A percentile compares a stretch with the other conserved stretches of the same genome.
Conservation (phyloP, 2,888 invertebrate genomes). For the Balanococcus diminutus region DNA sequence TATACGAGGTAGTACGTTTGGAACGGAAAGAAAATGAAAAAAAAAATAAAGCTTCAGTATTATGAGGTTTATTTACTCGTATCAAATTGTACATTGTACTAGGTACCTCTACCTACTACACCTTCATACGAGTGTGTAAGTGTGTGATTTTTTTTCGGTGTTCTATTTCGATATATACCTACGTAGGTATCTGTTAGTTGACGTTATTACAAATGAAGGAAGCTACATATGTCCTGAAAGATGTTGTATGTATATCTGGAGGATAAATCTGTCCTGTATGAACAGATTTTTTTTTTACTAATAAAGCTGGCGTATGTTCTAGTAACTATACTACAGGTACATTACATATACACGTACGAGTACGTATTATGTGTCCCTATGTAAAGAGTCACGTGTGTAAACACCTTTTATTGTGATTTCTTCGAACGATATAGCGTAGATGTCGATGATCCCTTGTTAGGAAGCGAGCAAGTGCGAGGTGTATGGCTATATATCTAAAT, state of each 20-base stretch:
- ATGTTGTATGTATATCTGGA: not conserved
- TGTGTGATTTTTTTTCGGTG: not conserved
- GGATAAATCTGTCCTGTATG: not conserved
- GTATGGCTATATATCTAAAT: not conserved
- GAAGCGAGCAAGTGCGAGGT: not conserved
- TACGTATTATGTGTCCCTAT: not conserved
- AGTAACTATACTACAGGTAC: too few relatives aligned
- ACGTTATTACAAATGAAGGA: not conserved
- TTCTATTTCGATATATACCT: not conserved
- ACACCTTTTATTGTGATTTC: conserved; percentile 17
- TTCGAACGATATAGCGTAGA: not conserved
- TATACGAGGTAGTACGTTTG: not conserved
- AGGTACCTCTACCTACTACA: too few relatives aligned
- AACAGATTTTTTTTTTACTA: not conserved
- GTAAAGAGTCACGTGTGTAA: not conserved
- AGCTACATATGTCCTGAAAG: not conserved
- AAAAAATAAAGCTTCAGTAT: not conserved
- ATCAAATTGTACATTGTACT: not conserved
- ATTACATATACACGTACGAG: not conserved
- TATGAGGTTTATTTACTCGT: not conserved
- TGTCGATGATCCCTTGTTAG: conserved; percentile 4
- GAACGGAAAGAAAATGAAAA: not conserved
- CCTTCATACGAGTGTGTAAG: too few relatives aligned
- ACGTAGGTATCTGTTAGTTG: not conserved
- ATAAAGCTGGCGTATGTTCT: not conserved